Evolutionary conservation across 1,140 invertebrate species (phyloP), one percentile per base, ranked within the genome.

Genomic region (Piezodorus guildinii): DNA sequence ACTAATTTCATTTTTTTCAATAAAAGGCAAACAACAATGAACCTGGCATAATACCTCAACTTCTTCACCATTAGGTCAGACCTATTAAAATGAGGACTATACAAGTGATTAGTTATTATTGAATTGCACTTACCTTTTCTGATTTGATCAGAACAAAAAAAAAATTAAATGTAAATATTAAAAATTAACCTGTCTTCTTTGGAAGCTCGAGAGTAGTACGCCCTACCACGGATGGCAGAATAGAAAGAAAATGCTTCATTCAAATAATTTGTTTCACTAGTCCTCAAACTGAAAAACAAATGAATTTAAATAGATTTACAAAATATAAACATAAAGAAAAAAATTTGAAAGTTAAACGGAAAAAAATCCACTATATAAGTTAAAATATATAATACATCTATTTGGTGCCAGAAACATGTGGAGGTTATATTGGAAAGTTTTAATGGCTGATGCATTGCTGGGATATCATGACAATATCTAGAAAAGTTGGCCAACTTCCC

Each of bases 21-120:
- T 69, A 97, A 79, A 66, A 98, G 81, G 77, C 93, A 96, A 16
- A 97, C 94, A 25, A 97, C 93, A 71, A 97, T 97, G 75, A 96
- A 98, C 60, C 95, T 81, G 21, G 94, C 94, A 76, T 96, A 97
- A 73, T 96, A 98, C 59, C 95, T 81, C 21, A 98, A 77, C 76
- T 98, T 98, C 76, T 98, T 98, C 52, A 98, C 92, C 91, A 97
- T 96, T 65, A 98, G 76, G 74, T 97, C 94, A 67, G 91, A 91
- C 72, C 85, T 85, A 68, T 39, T 39, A 12, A 39, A 39, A 49
- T 10, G 6, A 49, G 46, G 46, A 8, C 21, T 19, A 49, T 19
- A 49, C 46, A 19, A 49, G 46, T 49, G 46, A 21, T n/a, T 49
- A 49, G 46, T 17, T 17, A 19, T 49, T 49, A 17, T 49, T 49